Evolutionary conservation across 1,140 invertebrate genomes (phyloP).

Genomic region (Acyrthosiphon pisum): DNA sequence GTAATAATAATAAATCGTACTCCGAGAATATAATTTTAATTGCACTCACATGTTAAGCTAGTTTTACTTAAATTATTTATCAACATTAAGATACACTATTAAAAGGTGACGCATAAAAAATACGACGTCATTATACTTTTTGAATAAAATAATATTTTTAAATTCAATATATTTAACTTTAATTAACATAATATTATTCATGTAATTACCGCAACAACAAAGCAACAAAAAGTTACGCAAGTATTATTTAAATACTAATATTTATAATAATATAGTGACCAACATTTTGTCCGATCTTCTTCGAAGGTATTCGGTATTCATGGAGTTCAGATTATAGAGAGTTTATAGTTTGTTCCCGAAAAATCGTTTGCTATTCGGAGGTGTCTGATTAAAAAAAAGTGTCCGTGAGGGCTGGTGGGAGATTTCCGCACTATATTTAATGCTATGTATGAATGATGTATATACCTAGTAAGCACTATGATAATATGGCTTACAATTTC

Average conservation of each 20-base stretch:
- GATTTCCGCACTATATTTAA: neutral
- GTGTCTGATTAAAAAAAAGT: too few species aligned
- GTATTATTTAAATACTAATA: neutral
- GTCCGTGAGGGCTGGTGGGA: neutral
- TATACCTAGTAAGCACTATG: neutral
- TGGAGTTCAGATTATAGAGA: neutral
- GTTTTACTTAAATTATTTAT: neutral
- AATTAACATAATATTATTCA: neutral
- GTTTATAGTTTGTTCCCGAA: neutral
- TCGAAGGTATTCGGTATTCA: neutral
- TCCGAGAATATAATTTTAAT: neutral
- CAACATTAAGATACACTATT: neutral
- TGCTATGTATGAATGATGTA: neutral
- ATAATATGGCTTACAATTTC: neutral
- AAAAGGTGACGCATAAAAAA: neutral
- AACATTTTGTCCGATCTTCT: too few species aligned
- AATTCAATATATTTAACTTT: neutral
- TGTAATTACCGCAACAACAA: neutral
- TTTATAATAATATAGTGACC: neutral
- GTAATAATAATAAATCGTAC: neutral
- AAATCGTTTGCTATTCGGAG: neutral
- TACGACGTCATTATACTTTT: neutral
- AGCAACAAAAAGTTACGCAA: neutral
- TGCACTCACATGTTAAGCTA: neutral
- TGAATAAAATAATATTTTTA: neutral